Percentiles rank a stretch among this genome's conserved stretches.
Evolutionary conservation across 2,888 invertebrate species (phyloP).

Genomic region (Lathronympha strigana): DNA sequence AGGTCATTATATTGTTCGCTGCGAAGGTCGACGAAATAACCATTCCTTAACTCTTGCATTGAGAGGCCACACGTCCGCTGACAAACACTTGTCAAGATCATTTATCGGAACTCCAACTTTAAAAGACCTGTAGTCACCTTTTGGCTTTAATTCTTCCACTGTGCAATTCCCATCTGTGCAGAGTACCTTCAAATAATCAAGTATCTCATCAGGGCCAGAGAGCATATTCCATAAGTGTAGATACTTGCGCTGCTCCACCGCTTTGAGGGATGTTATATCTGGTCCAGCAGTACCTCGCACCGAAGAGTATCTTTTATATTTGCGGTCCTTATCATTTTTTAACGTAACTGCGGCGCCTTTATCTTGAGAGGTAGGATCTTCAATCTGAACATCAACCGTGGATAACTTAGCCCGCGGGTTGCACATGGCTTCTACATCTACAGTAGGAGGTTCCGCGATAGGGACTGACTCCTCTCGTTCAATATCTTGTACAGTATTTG

Average conservation of each 20-base stretch:
- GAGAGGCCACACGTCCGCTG: background rate
- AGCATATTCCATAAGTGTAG: background rate
- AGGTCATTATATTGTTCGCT: background rate
- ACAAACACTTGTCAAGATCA: background rate
- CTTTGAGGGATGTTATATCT: background rate
- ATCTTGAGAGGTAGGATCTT: no score
- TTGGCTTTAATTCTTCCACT: background rate
- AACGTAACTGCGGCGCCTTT: no score
- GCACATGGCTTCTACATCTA: no score
- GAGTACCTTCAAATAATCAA: background rate
- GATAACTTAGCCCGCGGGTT: no score
- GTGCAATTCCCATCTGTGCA: background rate
- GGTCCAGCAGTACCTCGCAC: background rate
- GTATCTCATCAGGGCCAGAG: background rate
- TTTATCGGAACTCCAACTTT: background rate
- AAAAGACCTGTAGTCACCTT: background rate
- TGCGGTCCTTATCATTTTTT: no score
- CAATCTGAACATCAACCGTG: no score
- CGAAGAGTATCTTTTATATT: background rate
- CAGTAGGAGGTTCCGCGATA: no score
- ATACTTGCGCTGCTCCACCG: background rate
- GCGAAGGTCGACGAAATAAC: background rate
- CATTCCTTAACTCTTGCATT: background rate
- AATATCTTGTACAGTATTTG: no score
- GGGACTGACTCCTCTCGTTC: no score